phyloP scores from a whole-genome alignment of 2,888 invertebrate species.

The Leptinotarsa juncta region DNA sequence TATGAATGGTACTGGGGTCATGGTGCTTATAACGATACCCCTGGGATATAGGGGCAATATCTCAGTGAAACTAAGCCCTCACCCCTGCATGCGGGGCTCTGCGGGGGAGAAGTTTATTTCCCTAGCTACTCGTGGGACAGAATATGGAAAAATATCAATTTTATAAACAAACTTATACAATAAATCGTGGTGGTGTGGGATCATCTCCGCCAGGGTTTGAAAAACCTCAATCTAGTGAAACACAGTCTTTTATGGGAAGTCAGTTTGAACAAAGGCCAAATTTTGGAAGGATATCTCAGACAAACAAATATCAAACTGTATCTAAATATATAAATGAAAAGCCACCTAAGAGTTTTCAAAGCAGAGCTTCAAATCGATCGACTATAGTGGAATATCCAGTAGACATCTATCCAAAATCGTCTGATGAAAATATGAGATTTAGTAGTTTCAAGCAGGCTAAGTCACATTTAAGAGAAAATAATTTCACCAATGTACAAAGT shows the following conservation, averaged over 20 bases:
- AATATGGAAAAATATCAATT: constrained; percentile 31
- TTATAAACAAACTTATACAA: constrained; percentile 29
- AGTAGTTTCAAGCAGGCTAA: neutral
- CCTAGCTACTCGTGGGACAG: constrained; percentile 41
- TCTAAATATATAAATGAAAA: constrained; percentile 7
- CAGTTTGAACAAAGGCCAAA: neutral
- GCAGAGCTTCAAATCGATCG: neutral
- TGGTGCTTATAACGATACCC: constrained; percentile 36
- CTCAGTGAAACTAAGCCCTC: constrained; percentile 35
- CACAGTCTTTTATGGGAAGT: neutral
- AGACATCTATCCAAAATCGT: constrained; percentile 10
- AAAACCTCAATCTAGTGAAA: neutral
- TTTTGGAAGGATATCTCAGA: neutral
- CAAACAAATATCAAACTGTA: neutral
- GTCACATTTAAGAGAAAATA: neutral
- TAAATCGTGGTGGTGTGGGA: constrained; percentile 29
- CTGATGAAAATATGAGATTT: neutral
- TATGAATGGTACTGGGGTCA: constrained; percentile 39
- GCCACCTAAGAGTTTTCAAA: neutral
- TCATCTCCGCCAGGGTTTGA: constrained; percentile 24
- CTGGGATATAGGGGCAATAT: constrained; percentile 37
- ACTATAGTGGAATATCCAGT: constrained; percentile 11
- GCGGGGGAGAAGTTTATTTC: constrained; percentile 34
- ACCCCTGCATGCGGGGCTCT: constrained; percentile 40
- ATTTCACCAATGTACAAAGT: neutral